Evolutionary conservation across 2,888 invertebrate species (phyloP).

Genomic region (Pycnomerus fuliginosus): DNA sequence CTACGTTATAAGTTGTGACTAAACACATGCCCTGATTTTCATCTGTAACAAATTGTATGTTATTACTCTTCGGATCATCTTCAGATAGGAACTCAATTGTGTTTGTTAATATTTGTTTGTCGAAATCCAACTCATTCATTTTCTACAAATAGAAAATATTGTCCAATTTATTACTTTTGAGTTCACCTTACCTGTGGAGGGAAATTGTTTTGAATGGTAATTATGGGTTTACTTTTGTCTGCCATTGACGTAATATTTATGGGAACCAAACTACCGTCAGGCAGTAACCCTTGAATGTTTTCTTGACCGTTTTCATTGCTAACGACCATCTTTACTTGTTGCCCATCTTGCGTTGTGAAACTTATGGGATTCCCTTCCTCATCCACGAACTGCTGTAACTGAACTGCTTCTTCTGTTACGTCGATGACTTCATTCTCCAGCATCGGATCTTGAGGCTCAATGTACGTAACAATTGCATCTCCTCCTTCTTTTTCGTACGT

Average conservation of each 20-base stretch:
- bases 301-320: slow-evolving; percentile 58
- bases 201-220: slow-evolving; percentile 11
- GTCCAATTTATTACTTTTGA: no score
- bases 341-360: slow-evolving; percentile 69
- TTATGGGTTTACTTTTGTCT: slow-evolving; percentile 13
- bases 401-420: slow-evolving; percentile 20
- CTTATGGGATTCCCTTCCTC: slow-evolving; percentile 68
- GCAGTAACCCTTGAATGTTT: slow-evolving; percentile 51
- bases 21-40: slow-evolving; percentile 62
- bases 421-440: slow-evolving; percentile 9
- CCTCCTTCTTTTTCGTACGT: slow-evolving; percentile 51
- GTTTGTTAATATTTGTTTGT: background rate
- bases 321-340: slow-evolving; percentile 61
- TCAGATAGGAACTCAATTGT: slow-evolving; percentile 56
- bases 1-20: slow-evolving; percentile 60
- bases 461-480: slow-evolving; percentile 19
- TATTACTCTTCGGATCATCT: slow-evolving; percentile 50
- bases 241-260: slow-evolving; percentile 41
- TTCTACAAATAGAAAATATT: slow-evolving; percentile 6
- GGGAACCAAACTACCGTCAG: slow-evolving; percentile 52
- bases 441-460: slow-evolving; percentile 14
- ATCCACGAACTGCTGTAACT: slow-evolving; percentile 61
- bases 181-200: slow-evolving; percentile 10
- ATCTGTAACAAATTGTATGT: slow-evolving; percentile 58
- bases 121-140: background rate